Evolutionary conservation across 2,113 vertebrate genomes (phyloP).

Genomic region (Heliornis fulica): DNA sequence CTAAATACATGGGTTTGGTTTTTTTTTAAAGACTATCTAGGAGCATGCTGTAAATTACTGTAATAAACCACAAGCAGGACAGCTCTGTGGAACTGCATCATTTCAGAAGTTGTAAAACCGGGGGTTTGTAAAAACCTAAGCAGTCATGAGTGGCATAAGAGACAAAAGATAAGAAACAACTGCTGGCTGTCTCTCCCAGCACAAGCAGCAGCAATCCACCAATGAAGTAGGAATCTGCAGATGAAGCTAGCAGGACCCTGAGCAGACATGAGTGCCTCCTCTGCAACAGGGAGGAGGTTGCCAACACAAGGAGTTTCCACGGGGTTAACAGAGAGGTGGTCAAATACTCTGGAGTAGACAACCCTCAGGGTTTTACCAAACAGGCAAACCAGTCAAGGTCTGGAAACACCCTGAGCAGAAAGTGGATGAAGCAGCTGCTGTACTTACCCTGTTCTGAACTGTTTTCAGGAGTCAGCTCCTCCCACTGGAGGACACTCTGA

Average conservation of each 20-base stretch:
- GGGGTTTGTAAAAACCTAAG: background rate
- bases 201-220: background rate
- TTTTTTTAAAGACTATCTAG: background rate
- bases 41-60: background rate
- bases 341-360: background rate
- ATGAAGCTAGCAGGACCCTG: background rate
- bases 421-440: background rate
- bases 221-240: background rate
- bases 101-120: background rate
- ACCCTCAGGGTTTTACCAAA: background rate
- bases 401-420: background rate
- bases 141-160: background rate
- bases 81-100: background rate
- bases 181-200: background rate
- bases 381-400: background rate
- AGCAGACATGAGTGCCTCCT: background rate
- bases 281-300: background rate
- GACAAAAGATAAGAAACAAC: background rate
- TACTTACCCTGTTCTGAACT: too few relatives aligned
- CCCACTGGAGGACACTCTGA: background rate
- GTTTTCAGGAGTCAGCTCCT: background rate
- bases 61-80: background rate
- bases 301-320: background rate
- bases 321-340: background rate
- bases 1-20: background rate